These are phyloP conservation scores for Leucania comma DNA, from an alignment of 2,888 invertebrate genomes.

Conservation along the genomic window DNA sequence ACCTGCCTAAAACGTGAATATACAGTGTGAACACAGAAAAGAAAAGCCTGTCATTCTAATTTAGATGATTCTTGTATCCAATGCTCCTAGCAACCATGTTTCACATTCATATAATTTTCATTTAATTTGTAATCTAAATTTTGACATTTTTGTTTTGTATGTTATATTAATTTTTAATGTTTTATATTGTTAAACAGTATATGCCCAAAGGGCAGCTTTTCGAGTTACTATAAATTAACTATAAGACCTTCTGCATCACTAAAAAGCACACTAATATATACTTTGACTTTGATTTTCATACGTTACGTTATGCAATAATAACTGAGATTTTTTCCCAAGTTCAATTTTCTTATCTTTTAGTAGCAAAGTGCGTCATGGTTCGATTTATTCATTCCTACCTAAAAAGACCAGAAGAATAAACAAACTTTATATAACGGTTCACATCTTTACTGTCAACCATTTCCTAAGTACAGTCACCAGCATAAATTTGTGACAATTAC, in stretches of 20 bases:
- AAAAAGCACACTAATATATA: too few relatives aligned
- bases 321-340: not conserved
- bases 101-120: too few relatives aligned
- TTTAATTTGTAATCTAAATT: too few relatives aligned
- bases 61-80: not conserved
- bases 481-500: not conserved
- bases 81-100: not conserved
- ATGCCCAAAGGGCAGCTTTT: too few relatives aligned
- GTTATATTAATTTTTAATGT: too few relatives aligned
- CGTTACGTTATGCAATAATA: not conserved
- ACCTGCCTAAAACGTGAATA: too few relatives aligned
- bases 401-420: not conserved
- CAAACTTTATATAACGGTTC: not conserved
- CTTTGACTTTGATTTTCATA: too few relatives aligned
- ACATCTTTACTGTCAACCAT: conserved; percentile 4
- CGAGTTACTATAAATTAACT: too few relatives aligned
- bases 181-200: too few relatives aligned
- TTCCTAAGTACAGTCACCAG: not conserved
- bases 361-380: not conserved
- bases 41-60: not conserved
- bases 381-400: not conserved
- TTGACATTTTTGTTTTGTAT: too few relatives aligned
- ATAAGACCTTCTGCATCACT: too few relatives aligned
- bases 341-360: not conserved
- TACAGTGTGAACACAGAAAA: not conserved